Evolutionary conservation across 2,113 vertebrate species (phyloP).

Genomic region (Phalacrocorax brasilianus): DNA sequence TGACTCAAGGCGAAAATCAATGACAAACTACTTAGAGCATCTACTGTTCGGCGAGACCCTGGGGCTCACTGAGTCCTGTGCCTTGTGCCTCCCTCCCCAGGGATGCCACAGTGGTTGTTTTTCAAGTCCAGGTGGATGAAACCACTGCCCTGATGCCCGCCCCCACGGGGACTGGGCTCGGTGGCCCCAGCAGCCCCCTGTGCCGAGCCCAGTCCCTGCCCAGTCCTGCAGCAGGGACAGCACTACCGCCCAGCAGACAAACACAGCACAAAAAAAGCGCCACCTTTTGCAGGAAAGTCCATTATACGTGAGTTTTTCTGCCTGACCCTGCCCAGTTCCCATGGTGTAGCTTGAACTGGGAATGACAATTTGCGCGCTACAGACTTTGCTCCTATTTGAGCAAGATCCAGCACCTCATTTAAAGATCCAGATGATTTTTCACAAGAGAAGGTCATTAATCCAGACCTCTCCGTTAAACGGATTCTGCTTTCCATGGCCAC

Average conservation of each 20-base stretch:
- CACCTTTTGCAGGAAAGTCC: background rate
- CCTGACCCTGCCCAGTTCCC: background rate
- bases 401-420: background rate
- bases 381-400: background rate
- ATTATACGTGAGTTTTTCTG: background rate
- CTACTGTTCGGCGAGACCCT: background rate
- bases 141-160: background rate
- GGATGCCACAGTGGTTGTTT: background rate
- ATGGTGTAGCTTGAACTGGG: no score
- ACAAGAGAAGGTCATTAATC: no score
- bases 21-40: background rate
- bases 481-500: background rate
- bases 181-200: background rate
- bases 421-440: background rate
- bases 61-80: background rate
- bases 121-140: background rate
- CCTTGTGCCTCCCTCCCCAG: background rate
- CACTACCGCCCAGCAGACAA: background rate
- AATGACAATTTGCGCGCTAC: rapidly evolving
- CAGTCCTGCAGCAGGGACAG: background rate
- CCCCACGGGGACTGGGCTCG: rapidly evolving
- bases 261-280: background rate
- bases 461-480: background rate
- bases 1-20: background rate
- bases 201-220: background rate